phyloP scores from a whole-genome alignment of 2,797 vertebrate species.

The Paratrypauchen microcephalus region DNA sequence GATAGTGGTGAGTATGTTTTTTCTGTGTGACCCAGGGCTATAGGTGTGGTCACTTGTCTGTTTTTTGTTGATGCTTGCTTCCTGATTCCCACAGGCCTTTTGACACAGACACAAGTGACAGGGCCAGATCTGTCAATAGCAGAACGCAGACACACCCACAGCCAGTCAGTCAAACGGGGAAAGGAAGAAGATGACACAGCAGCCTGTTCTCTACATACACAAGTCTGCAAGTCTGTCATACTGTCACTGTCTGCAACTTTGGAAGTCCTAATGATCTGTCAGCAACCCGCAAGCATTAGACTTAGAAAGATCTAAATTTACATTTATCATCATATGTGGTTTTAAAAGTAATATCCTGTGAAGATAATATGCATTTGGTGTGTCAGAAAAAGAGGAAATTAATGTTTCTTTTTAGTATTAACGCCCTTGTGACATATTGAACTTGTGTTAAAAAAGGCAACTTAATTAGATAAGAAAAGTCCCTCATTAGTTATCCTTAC shows the following conservation, averaged over 20 bases:
- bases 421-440: background rate
- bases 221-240: slow-evolving; percentile 32
- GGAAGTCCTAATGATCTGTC: slow-evolving; percentile 9
- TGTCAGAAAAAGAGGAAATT: slow-evolving; percentile 33
- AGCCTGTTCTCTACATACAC: slow-evolving; percentile 40
- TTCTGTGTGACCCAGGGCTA: slow-evolving; percentile 22
- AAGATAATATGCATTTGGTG: background rate
- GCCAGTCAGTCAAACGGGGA: slow-evolving; percentile 45
- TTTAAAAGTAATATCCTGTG: slow-evolving; percentile 19
- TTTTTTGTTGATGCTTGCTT: slow-evolving; percentile 56
- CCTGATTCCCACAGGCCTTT: slow-evolving; percentile 58
- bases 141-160: slow-evolving; percentile 57
- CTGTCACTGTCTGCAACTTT: slow-evolving; percentile 4
- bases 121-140: slow-evolving; percentile 61
- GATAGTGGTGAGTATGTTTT: background rate
- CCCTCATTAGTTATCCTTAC: background rate
- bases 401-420: slow-evolving; percentile 18
- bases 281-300: background rate
- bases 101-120: slow-evolving; percentile 59
- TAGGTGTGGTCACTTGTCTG: slow-evolving; percentile 57
- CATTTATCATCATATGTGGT: background rate
- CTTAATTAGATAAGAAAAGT: background rate
- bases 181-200: slow-evolving; percentile 67
- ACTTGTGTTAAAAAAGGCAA: too few relatives aligned
- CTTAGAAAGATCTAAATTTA: background rate